Evolutionary conservation across 2,797 vertebrate genomes (phyloP).

Genomic region (Xerus rutilus): DNA sequence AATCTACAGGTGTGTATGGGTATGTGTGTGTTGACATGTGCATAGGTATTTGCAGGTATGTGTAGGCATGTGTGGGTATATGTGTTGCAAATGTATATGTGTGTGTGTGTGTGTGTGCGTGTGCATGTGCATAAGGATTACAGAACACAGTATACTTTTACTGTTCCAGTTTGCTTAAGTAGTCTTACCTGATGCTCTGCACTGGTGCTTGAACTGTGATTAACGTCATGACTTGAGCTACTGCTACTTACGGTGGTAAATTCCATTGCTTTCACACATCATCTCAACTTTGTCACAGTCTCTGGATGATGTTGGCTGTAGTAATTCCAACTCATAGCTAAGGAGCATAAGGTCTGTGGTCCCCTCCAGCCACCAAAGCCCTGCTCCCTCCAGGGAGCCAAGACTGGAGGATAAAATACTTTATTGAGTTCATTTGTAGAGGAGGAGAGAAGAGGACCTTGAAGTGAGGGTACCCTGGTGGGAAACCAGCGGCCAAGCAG

Average conservation of each 20-base stretch:
- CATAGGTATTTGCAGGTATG: neutral
- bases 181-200: neutral
- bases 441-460: neutral
- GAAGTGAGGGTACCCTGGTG: neutral
- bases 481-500: neutral
- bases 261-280: neutral
- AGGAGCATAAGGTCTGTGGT: neutral
- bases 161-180: neutral
- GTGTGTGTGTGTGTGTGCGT: rapidly evolving
- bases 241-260: neutral
- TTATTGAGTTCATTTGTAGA: neutral
- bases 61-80: neutral
- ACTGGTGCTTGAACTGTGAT: neutral
- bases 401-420: neutral
- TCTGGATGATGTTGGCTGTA: neutral
- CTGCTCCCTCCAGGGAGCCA: neutral
- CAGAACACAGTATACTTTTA: neutral
- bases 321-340: neutral
- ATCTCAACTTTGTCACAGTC: neutral
- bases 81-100: neutral
- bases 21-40: neutral
- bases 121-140: neutral
- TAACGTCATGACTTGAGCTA: neutral
- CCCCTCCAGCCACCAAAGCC: neutral
- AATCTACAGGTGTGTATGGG: neutral